phyloP scores from a whole-genome alignment of 1,140 invertebrate genomes.

The Orius laevigatus region DNA sequence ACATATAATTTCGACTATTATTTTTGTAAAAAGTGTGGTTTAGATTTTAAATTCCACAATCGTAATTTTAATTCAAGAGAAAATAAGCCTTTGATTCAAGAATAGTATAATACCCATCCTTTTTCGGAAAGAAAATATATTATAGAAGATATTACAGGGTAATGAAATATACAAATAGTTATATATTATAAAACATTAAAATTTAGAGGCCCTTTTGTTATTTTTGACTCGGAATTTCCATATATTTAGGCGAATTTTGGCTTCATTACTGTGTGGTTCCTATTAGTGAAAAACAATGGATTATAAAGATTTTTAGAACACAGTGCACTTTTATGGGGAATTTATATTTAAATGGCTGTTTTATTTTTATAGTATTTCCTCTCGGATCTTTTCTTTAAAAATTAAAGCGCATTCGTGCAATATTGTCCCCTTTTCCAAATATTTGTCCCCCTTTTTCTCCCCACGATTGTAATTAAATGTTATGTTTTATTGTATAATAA shows the following conservation, averaged over 20 bases:
- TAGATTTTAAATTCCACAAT: no score
- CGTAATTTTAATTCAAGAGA: conserved; percentile 3
- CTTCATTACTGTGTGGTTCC: conserved; percentile 12
- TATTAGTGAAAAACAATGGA: conserved; percentile 7
- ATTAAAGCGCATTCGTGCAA: conserved; percentile 10
- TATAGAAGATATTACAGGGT: conserved; percentile 13
- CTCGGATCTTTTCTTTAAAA: no score
- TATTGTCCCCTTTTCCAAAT: conserved; percentile 9
- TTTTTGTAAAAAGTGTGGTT: conserved; percentile 13
- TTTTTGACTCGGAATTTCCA: no score
- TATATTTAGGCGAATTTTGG: no score
- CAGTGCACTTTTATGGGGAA: conserved; percentile 9
- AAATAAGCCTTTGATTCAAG: no score
- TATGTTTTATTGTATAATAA: conserved; percentile 12
- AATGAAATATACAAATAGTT: conserved; percentile 7
- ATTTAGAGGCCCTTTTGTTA: not conserved
- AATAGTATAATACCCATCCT: not conserved
- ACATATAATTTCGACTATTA: conserved; percentile 14
- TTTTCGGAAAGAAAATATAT: not conserved
- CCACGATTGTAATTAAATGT: conserved; percentile 13
- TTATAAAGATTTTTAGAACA: conserved; percentile 13
- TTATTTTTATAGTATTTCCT: no score
- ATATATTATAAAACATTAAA: conserved; percentile 8
- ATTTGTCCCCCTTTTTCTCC: no score
- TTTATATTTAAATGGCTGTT: no score